phyloP scores from a whole-genome alignment of 2,113 vertebrate species.

The Ochotona curzoniae region DNA sequence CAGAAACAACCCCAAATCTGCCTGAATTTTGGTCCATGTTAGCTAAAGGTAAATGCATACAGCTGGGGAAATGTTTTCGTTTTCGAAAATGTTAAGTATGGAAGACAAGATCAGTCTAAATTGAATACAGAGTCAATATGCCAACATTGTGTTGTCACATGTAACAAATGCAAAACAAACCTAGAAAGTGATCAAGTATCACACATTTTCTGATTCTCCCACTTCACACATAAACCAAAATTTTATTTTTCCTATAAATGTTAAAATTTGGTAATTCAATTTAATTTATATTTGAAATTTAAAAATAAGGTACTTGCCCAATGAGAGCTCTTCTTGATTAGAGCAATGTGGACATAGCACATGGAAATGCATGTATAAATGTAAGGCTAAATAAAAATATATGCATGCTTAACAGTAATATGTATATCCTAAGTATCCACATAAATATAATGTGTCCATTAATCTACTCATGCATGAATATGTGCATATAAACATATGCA shows the following conservation, averaged over 20 bases:
- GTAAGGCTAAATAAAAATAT: background rate
- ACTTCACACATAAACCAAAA: background rate
- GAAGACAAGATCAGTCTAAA: conserved; percentile 21
- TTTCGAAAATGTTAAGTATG: conserved; percentile 39
- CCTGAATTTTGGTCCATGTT: conserved; percentile 72
- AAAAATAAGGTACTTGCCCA: background rate
- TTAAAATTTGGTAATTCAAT: background rate
- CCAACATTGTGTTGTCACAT: conserved; percentile 8
- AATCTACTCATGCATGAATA: background rate
- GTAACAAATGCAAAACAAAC: conserved; percentile 9
- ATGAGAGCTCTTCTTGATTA: background rate
- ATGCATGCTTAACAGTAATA: background rate
- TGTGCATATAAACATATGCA: background rate
- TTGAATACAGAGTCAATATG: background rate
- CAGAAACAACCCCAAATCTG: conserved; percentile 67
- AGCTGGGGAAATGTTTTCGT: conserved; percentile 47
- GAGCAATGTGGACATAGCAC: background rate
- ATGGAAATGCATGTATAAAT: background rate
- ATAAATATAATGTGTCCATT: background rate
- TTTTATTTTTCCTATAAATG: background rate
- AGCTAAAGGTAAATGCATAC: conserved; percentile 71
- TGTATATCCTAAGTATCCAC: background rate
- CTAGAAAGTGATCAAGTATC: background rate
- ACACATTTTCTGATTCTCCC: background rate
- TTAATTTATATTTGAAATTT: conserved; percentile 13